A percentile compares a stretch with the other conserved stretches of the same genome.
Conservation (phyloP, 2,888 invertebrate genomes). For the Eristalis arbustorum region DNA sequence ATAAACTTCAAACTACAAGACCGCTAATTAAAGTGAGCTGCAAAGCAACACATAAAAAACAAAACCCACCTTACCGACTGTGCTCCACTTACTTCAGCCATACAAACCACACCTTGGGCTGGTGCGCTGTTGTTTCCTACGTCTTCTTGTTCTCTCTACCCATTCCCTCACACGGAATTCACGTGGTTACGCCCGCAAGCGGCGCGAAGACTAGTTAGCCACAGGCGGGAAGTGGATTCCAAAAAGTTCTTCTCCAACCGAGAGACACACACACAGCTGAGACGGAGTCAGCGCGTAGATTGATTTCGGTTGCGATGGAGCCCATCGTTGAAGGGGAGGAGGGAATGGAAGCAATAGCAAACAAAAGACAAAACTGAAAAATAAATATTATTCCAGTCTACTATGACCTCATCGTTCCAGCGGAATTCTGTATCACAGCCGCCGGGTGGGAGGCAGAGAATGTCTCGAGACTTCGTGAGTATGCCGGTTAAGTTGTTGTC, state of each 20-base stretch:
- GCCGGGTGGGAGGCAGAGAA: neutral
- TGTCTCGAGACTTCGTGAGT: conserved; percentile 6
- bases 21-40: conserved; percentile 40
- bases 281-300: conserved; percentile 9
- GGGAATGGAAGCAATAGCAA: conserved; percentile 10
- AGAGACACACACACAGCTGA: neutral
- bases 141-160: conserved; percentile 4
- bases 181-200: conserved; percentile 28
- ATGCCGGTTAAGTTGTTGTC: conserved; percentile 34
- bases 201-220: conserved; percentile 1
- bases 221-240: conserved; percentile 28
- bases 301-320: neutral
- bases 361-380: conserved; percentile 20
- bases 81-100: neutral
- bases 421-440: conserved; percentile 13
- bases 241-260: conserved; percentile 20
- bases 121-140: conserved; percentile 7
- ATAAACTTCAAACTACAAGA: conserved; percentile 38
- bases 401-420: conserved; percentile 63
- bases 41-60: neutral
- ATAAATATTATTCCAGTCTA: conserved; percentile 55
- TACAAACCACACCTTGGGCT: conserved; percentile 22
- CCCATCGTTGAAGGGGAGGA: neutral
- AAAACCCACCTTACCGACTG: conserved; percentile 7
- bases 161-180: neutral